Evolutionary conservation across 2,888 invertebrate genomes (phyloP), one percentile per base, ranked within the genome.

Genomic region (Leistus spinibarbis): DNA sequence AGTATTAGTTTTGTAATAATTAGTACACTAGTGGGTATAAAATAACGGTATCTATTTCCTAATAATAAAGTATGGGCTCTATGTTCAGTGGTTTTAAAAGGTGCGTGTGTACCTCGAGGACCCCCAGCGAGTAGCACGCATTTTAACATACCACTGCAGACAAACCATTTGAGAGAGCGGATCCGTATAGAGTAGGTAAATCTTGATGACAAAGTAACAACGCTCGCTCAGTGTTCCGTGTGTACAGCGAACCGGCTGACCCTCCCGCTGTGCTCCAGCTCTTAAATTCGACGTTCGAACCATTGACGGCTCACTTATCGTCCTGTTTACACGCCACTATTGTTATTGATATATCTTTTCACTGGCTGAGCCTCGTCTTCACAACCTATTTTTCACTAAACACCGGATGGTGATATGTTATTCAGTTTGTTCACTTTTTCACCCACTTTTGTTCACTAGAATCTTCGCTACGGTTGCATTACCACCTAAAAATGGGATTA

Each of bases 91-190:
- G 54, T 2, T 60, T 60, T 19, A 20, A 22, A 10, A 22, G 19
- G 60, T 17, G 17, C 22, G 57, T 57, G 57, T 10, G 57, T 57
- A 19, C 19, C 17, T 60, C 13, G 54, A 10, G 10, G 54, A 56
- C 72, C 56, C 72, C 65, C 65, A 72, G 65, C 27, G 66, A 19
- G 65, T 56, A 69, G 17, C 72, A 66, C 57, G 72, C 27, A 72
- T 66, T 65, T 72, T 72, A 72, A 65, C 72, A 72, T 66, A 65
- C 66, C 72, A 56, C n/a, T 22, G 20, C 19, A 22, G 19, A 60
- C 19, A 60, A 17, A 60, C 17, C 60, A 40, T 40, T 40, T 40
- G 40, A 40, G 40, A n/a, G n/a, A n/a, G n/a, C n/a, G n/a, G 10
- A 40, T 40, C 40, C 13, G 40, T 40, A n/a, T n/a, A 27, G 54